A percentile compares a stretch with the other conserved stretches of the same genome.
Conservation (phyloP, 1,140 invertebrate genomes). For the Bombus haemorrhoidalis region DNA sequence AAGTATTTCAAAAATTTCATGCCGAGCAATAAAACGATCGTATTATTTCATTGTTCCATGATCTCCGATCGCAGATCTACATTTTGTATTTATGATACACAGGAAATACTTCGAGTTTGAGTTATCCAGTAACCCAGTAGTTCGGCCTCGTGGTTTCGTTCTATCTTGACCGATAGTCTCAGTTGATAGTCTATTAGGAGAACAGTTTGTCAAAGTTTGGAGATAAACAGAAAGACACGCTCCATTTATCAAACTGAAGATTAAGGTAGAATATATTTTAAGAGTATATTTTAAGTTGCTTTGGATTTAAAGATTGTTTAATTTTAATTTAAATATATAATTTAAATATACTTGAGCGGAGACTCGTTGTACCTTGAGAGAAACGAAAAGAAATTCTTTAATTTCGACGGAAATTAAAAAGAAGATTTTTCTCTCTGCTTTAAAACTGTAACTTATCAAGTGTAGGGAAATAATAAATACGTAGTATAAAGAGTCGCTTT, state of each 20-base stretch:
- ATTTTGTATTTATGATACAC: neutral
- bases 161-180: neutral
- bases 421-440: neutral
- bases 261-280: neutral
- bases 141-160: neutral
- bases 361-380: neutral
- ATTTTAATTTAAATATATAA: neutral
- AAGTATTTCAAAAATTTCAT: neutral
- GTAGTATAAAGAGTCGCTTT: neutral
- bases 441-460: neutral
- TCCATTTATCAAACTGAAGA: neutral
- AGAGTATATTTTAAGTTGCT: neutral
- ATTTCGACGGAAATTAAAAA: too few species aligned
- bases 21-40: neutral
- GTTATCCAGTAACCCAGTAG: slow-evolving; percentile 14
- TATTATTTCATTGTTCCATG: neutral
- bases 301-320: neutral
- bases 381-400: too few species aligned
- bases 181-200: neutral
- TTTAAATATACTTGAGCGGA: neutral
- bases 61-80: too few species aligned
- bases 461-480: neutral
- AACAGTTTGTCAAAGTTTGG: neutral
- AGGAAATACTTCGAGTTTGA: neutral
- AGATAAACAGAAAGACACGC: too few species aligned